Evolutionary conservation across 2,888 invertebrate genomes (phyloP).

Genomic region (Miltochrista miniata): DNA sequence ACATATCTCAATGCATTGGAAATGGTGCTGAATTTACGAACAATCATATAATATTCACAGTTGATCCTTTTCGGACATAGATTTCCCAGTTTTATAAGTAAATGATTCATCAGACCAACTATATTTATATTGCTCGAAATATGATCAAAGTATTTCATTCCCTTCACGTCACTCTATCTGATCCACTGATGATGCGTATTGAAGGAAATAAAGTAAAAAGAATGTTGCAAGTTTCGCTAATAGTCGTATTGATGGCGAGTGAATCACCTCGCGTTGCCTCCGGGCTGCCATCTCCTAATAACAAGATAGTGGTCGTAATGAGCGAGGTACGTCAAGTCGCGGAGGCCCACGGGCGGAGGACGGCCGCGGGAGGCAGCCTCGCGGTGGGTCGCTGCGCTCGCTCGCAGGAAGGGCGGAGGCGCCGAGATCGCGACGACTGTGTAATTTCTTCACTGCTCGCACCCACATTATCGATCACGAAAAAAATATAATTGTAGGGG

Average conservation of each 20-base stretch:
- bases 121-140: no score
- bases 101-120: no score
- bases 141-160: no score
- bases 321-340: slow-evolving; percentile 12
- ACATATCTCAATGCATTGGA: no score
- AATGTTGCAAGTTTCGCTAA: not conserved
- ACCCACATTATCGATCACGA: slow-evolving; percentile 79
- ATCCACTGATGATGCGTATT: no score
- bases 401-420: slow-evolving; percentile 67
- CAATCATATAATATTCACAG: no score
- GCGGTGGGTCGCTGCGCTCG: slow-evolving; percentile 37
- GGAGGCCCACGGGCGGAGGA: slow-evolving; percentile 9
- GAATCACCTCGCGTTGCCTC: slow-evolving; percentile 14
- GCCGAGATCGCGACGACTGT: slow-evolving; percentile 71
- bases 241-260: not conserved
- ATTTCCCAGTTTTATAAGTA: no score
- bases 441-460: slow-evolving; percentile 81
- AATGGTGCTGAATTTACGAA: no score
- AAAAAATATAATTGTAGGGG: slow-evolving; percentile 82
- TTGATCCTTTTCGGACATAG: no score
- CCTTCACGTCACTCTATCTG: no score
- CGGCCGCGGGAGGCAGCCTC: slow-evolving; percentile 19
- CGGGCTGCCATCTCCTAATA: slow-evolving; percentile 48
- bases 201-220: not conserved
- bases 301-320: slow-evolving; percentile 54